Percentiles rank a stretch among this genome's conserved stretches.
Evolutionary conservation across 2,888 invertebrate genomes (phyloP).

Genomic region (Acanthosepion esculentum): DNA sequence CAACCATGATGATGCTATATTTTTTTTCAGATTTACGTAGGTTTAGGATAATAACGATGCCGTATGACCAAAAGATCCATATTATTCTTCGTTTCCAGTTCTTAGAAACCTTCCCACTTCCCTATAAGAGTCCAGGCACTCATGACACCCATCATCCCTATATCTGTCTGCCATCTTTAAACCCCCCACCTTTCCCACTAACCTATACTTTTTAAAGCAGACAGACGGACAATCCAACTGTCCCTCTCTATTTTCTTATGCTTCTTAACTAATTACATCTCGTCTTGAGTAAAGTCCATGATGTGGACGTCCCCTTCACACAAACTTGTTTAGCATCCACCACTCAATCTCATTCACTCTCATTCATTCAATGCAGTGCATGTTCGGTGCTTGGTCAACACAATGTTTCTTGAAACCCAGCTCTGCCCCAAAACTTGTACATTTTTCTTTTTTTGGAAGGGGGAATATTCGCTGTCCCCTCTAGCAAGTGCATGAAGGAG

Average conservation of each 20-base stretch:
- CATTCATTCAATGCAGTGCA: neutral
- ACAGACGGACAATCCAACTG: neutral
- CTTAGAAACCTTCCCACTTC: neutral
- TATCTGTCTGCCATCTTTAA: neutral
- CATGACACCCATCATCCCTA: neutral
- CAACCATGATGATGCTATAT: no score
- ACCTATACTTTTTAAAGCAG: neutral
- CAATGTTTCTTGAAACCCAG: neutral
- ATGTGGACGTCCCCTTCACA: neutral
- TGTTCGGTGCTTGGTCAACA: constrained; percentile 13
- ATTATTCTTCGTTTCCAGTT: neutral
- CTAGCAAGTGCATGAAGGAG: constrained; percentile 8
- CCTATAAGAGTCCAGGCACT: neutral
- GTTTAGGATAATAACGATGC: no score
- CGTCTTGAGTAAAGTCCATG: neutral
- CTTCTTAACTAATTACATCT: neutral
- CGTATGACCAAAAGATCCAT: neutral
- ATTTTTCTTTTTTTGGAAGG: neutral
- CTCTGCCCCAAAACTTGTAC: neutral
- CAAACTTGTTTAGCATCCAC: neutral
- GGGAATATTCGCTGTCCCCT: neutral
- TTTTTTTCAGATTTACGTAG: no score
- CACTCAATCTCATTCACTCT: neutral
- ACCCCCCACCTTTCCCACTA: neutral
- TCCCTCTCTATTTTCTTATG: neutral